phyloP scores from a whole-genome alignment of 2,888 invertebrate species.

The Uropetala carovei region DNA sequence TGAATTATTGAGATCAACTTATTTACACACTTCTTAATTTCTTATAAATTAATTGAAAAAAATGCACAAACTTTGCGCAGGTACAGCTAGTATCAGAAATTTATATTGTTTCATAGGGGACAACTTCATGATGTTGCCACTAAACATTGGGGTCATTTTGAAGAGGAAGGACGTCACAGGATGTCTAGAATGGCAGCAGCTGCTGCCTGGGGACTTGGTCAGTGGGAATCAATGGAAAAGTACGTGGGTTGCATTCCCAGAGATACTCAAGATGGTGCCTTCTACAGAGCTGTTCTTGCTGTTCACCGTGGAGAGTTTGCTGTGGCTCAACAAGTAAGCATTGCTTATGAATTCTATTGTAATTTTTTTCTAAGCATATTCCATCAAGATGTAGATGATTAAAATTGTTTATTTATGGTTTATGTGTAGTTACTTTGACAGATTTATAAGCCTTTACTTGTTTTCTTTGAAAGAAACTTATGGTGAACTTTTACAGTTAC shows the following conservation, averaged over 20 bases:
- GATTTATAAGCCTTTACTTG: background rate
- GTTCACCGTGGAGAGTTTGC: slow-evolving; percentile 87
- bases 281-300: slow-evolving; percentile 94
- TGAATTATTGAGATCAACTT: too few species aligned
- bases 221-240: slow-evolving; percentile 96
- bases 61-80: too few species aligned
- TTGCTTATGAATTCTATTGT: slow-evolving; percentile 65
- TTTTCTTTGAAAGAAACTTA: too few species aligned
- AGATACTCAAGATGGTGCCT: slow-evolving; percentile 96
- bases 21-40: too few species aligned
- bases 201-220: slow-evolving; percentile 96
- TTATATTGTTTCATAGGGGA: slow-evolving; percentile 70
- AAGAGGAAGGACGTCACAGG: slow-evolving; percentile 78
- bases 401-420: too few species aligned
- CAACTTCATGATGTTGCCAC: slow-evolving; percentile 89
- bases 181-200: slow-evolving; percentile 95
- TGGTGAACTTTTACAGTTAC: too few species aligned
- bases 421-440: slow-evolving; percentile 6
- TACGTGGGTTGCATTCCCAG: slow-evolving; percentile 93
- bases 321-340: slow-evolving; percentile 72
- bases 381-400: slow-evolving; percentile 29
- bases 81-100: too few species aligned
- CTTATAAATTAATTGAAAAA: too few species aligned
- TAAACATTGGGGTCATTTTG: slow-evolving; percentile 85
- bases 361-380: slow-evolving; percentile 66